Base-by-base conservation (phyloP, 2,888 invertebrate species). In the Hydrotaea diabolus region DNA sequence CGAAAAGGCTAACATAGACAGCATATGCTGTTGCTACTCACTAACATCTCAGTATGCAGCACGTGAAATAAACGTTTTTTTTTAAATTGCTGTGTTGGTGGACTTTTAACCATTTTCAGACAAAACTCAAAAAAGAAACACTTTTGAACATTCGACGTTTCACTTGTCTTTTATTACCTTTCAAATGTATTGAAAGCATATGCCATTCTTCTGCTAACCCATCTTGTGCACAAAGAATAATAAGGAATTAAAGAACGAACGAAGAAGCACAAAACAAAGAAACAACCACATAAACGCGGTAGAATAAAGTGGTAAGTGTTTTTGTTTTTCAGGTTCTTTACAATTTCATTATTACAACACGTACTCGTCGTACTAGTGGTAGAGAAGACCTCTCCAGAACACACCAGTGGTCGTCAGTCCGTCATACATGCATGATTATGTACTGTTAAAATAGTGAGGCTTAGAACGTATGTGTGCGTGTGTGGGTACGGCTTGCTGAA, bases 181-280 rank as follows among this genome's bases (percentile, higher is more conserved):
- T 17, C 69, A 69, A 43, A 46, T 69, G 46, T 19, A 69, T 23
- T 69, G 46, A 69, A 69, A 69, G 69, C 69, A 69, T 69, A 69
- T 69, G 46, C 46, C 69, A 69, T 69, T 69, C 69, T 21, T 59
- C n/a, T n/a, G n/a, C n/a, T n/a, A n/a, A n/a, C n/a, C n/a, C n/a
- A n/a, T n/a, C 39, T 39, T 26, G 26, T 2, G 13, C 59, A 3
- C 23, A 31, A 59, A 59, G 31, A 62, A 46, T 19, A 17, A 19
- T 19, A 7, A 66, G 19, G 69, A 43, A 21, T 69, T 15, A 46
- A 64, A 31, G 26, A 17, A 31, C 64, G 13, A 43, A 19, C 39
- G 39, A 39, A 19, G 43, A 66, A 19, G 43, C 21, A 46, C 39
- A 64, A 64, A 36, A 57, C 17, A 21, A 36, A 17, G 26, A 36